Conservation (phyloP, 1,140 invertebrate genomes). For the Lordiphosa stackelbergi region DNA sequence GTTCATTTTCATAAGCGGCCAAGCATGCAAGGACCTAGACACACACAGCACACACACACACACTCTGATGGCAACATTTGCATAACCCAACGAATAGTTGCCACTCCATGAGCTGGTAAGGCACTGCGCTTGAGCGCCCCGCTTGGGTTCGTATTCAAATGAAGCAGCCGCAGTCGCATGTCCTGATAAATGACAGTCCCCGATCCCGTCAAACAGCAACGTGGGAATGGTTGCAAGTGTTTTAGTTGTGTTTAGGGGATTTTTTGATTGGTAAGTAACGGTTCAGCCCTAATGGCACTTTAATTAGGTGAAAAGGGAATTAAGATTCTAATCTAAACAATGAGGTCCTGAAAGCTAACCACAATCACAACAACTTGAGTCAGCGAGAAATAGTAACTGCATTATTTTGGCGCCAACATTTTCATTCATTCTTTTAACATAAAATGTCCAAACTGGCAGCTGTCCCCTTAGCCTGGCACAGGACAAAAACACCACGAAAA, state of each 20-base stretch:
- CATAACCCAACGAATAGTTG: conserved; percentile 33
- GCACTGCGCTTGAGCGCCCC: conserved; percentile 59
- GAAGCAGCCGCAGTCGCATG: conserved; percentile 26
- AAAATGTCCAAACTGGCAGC: conserved; percentile 25
- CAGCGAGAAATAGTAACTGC: too few species aligned
- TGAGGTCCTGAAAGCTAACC: neutral
- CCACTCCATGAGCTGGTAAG: conserved; percentile 18
- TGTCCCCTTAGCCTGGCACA: conserved; percentile 38
- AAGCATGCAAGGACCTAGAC: conserved; percentile 55
- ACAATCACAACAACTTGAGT: neutral
- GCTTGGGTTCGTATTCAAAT: conserved; percentile 48
- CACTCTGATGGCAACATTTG: conserved; percentile 39
- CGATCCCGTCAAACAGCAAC: conserved; percentile 25
- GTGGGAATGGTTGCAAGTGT: conserved; percentile 61
- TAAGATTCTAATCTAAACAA: conserved; percentile 7
- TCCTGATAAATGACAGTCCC: conserved; percentile 60
- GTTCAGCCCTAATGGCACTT: neutral
- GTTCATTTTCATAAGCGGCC: conserved; percentile 62
- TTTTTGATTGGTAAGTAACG: conserved; percentile 7
- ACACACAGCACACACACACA: conserved; percentile 1
- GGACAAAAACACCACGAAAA: conserved; percentile 45
- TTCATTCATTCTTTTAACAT: neutral
- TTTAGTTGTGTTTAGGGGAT: conserved; percentile 2
- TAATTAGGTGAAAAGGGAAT: neutral
- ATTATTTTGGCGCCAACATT: neutral